Base-by-base conservation (phyloP, 2,888 invertebrate species). In the Lobophora halterata region DNA sequence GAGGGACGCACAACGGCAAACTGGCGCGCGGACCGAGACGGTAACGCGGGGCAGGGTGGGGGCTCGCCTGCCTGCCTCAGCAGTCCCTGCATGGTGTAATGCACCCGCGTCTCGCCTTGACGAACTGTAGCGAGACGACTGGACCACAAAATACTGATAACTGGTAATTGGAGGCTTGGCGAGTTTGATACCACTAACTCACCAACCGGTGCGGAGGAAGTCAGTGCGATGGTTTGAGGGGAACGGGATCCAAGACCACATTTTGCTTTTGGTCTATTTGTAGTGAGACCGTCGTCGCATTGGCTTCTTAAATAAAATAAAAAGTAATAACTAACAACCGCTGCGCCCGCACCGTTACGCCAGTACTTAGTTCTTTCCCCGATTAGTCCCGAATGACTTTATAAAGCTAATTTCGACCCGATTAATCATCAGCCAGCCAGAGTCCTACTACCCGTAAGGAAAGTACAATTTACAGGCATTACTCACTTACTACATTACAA, bases 41-140 rank as follows among this genome's bases (percentile, higher is more conserved):
- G 58, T 49, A 49, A 37, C 58, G 71, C 67, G 77, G 67, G 72
- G 70, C 69, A 72, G 74, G 76, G 79, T 73, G 80, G 82, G 82
- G 79, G 75, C 75, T 72, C 71, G 77, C 68, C 69, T 65, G 73
- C 65, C 69, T 63, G 69, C 65, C 64, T 65, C 66, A 61, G n/a
- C n/a, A n/a, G 68, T 71, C 72, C 73, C 55, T 85, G 85, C 85
- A 82, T 77, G 79, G 77, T 83, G 82, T 78, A 83, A 74, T 77
- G 76, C 75, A 76, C 65, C 71, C 68, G n/a, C n/a, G 64, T 58
- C 69, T 73, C 71, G 68, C 65, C 71, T 71, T 70, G 64, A 50
- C 65, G 61, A 55, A 53, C 65, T 61, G 63, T 63, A 56, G 60
- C 58, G 57, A 61, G 55, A 55, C 65, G 57, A 63, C 61, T 56